Base-by-base conservation (phyloP, 2,888 invertebrate species). In the Drosophila dives region DNA sequence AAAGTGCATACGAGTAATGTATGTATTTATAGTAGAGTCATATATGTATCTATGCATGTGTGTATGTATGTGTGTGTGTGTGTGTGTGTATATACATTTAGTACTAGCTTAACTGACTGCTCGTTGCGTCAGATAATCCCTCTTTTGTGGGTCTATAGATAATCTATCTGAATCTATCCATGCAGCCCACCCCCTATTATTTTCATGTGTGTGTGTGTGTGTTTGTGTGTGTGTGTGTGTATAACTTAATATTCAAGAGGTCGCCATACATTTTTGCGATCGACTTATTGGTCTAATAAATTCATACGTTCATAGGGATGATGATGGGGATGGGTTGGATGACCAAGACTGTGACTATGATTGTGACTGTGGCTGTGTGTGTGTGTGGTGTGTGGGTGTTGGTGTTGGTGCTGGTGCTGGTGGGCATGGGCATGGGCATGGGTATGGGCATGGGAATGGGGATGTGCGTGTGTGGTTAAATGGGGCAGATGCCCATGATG, bases 231-330 rank as follows among this genome's bases (percentile, higher is more conserved):
- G 51, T 63, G 54, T 66, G 45, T 56, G 34, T 38, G 1, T 26
- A n/a, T 26, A 40, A 42, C 42, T 54, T 54, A 63, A 56, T 50
- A n/a, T 53, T 53, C 65, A 54, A 34, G 33, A 32, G 72, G 26
- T 62, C 73, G 63, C 49, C 32, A 34, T 86, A 70, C 78, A 68
- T 83, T 77, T 75, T 15, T 61, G 73, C 79, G 79, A 50, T 64
- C 32, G 54, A 66, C 89, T 91, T 91, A 91, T 82, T 91, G 92
- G 55, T 92, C 91, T 84, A 91, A 60, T 83, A 92, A 88, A 85
- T 91, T 91, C 85, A 92, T 87, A 79, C 87, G 91, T 82, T 90
- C 89, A 62, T 91, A 91, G 64, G 90, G 81, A 77, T 89, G 83
- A 54, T 83, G 83, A 48, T 82, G 81, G 42, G 80, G 55, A 53